Conservation (phyloP, 2,888 invertebrate genomes). For the Nematopogon swammerdamellus region DNA sequence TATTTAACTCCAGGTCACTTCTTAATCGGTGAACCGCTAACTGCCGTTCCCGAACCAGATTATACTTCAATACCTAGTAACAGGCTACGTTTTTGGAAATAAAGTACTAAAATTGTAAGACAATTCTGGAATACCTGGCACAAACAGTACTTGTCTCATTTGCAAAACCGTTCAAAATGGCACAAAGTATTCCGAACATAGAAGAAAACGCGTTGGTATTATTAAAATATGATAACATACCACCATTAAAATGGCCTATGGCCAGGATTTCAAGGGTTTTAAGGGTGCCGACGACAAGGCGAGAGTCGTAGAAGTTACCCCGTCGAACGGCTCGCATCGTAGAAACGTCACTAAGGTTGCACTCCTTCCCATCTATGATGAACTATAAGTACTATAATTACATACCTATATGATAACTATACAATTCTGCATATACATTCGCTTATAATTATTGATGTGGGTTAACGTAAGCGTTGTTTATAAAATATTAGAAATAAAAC, state of each 20-base stretch:
- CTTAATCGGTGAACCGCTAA: background rate
- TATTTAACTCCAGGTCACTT: background rate
- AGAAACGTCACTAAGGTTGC: background rate
- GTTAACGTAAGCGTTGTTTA: too few relatives aligned
- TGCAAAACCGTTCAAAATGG: background rate
- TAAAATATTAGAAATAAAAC: too few relatives aligned
- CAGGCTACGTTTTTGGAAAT: background rate
- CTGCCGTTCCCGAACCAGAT: background rate
- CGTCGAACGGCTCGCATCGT: background rate
- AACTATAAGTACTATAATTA: too few relatives aligned
- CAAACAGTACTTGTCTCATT: background rate
- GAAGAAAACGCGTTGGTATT: background rate
- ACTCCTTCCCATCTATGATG: too few relatives aligned
- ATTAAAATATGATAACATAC: background rate
- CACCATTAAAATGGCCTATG: background rate
- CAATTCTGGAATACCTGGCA: constrained; percentile 1
- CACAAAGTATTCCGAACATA: background rate
- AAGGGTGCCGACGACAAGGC: background rate
- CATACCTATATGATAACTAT: too few relatives aligned
- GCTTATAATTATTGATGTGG: too few relatives aligned
- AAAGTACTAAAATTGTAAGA: background rate
- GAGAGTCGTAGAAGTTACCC: background rate
- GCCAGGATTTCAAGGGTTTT: constrained; percentile 1
- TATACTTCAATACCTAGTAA: background rate
- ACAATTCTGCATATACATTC: too few relatives aligned